Conservation (phyloP, 2,888 invertebrate species). For the Napeogenes inachia region DNA sequence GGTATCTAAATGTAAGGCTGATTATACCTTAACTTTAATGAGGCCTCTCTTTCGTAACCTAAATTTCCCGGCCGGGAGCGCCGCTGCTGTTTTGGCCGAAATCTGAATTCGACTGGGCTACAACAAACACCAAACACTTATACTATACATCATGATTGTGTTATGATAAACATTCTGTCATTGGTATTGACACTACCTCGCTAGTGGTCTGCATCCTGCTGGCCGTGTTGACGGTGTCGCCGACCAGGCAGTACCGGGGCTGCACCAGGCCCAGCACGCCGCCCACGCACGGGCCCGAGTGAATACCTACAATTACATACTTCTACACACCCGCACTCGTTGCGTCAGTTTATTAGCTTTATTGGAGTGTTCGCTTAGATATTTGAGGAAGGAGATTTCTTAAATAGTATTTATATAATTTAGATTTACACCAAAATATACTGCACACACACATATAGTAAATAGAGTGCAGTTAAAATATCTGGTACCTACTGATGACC, state of each 20-base stretch:
- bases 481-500: neutral
- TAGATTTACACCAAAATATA: too few relatives aligned
- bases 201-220: conserved; percentile 89
- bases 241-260: conserved; percentile 92
- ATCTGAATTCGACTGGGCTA: conserved; percentile 81
- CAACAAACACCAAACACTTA: conserved; percentile 22
- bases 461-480: too few relatives aligned
- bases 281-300: conserved; percentile 92
- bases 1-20: too few relatives aligned
- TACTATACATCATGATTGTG: neutral
- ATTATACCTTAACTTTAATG: conserved; percentile 85
- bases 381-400: too few relatives aligned
- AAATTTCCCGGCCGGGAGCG: conserved; percentile 82
- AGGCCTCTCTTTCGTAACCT: conserved; percentile 83
- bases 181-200: conserved; percentile 52
- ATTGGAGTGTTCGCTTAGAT: too few relatives aligned
- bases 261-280: conserved; percentile 91
- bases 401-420: too few relatives aligned
- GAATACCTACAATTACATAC: conserved; percentile 75
- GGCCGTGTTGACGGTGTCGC: conserved; percentile 94
- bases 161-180: too few relatives aligned
- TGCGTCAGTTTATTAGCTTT: too few relatives aligned
- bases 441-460: too few relatives aligned
- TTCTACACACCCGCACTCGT: too few relatives aligned
- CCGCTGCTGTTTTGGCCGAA: conserved; percentile 82